Conservation (phyloP, 2,888 invertebrate species). For the Cryptosula pallasiana region DNA sequence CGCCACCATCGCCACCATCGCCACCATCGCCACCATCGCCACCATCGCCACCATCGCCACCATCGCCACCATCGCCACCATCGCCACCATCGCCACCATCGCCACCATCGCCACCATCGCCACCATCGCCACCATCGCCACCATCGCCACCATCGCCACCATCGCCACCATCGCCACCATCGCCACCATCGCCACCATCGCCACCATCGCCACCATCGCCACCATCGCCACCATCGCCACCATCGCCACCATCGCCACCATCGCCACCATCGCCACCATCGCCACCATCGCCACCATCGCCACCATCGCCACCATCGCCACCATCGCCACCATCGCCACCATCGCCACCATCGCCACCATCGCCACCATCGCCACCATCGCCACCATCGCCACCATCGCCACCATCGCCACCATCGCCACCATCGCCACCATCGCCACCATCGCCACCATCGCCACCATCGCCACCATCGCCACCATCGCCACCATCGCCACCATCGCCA, state of each 20-base stretch:
- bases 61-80: neutral
- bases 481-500: neutral
- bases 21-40: neutral
- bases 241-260: neutral
- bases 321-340: neutral
- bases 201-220: constrained; percentile 14
- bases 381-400: constrained; percentile 2
- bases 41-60: neutral
- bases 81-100: constrained; percentile 5
- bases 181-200: neutral
- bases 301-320: neutral
- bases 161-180: neutral
- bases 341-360: neutral
- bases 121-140: neutral
- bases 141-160: neutral
- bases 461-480: neutral
- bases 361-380: neutral
- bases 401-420: neutral
- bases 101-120: neutral
- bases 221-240: neutral
- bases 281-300: neutral
- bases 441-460: neutral
- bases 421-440: neutral
- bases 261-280: neutral
- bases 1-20: neutral